Base-by-base conservation (phyloP, 2,797 vertebrate species). In the Halcyon leucocephala region DNA sequence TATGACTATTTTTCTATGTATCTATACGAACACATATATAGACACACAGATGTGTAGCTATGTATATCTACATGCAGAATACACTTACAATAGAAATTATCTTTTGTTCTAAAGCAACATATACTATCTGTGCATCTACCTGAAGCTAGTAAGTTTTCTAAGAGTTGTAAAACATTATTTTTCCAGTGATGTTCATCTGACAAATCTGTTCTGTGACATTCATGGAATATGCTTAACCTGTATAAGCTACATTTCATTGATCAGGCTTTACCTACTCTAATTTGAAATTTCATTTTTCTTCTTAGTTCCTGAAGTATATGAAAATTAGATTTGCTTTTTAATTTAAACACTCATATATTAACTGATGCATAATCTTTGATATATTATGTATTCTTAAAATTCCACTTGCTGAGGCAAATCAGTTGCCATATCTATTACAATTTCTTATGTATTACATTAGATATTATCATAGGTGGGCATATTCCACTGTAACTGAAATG, bases 11-110 rank as follows among this genome's bases (percentile, higher is more conserved):
- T 52, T 71, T 62, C 78, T 26, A 11, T 16, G 3, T 12, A 13
- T 6, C 29, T 8, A 60, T 9, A 42, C 2, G 24, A 1, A 39
- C 17, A 44, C 3, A 41, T 4, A 64, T 4, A n/a, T 2, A 51
- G 49, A 51, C 49, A 51, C 26, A 51, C 28, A 51, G 16, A 17
- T 51, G 49, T 51, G 49, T 22, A 49, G 26, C 28, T 28, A 51
- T 51, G 26, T 25, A 49, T 17, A 28, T 52, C 14, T 21, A 29
- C 20, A 35, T 4, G 60, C 11, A 83, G 22, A 55, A n/a, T 31
- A 57, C 16, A 88, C 5, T 57, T 20, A 28, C 20, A 55, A 10
- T 7, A 54, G 12, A 82, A 80, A 33, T 48, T 58, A 51, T 48
- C 6, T 12, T 52, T 52, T 52, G 26, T 10, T 52, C 26, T 52